Evolutionary conservation across 2,113 vertebrate species (phyloP).

Genomic region (Petroica traversi): DNA sequence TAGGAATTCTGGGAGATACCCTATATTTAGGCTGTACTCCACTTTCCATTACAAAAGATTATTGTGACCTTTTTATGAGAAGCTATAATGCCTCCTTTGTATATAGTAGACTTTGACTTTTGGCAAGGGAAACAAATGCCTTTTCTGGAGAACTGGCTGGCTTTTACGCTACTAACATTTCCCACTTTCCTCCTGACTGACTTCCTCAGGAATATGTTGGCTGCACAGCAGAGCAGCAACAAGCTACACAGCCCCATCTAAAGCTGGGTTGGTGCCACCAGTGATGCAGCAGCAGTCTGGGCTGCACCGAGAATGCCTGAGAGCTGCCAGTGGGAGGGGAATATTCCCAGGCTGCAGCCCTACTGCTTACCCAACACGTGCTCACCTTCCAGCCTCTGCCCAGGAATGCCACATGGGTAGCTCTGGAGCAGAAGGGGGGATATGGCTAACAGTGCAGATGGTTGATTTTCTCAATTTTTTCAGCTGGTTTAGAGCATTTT

Average conservation of each 20-base stretch:
- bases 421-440: neutral
- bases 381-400: neutral
- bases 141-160: constrained; percentile 16
- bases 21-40: constrained; percentile 38
- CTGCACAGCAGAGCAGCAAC: neutral
- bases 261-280: constrained; percentile 32
- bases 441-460: neutral
- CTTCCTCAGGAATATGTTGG: neutral
- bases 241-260: neutral
- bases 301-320: neutral
- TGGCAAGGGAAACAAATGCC: constrained; percentile 27
- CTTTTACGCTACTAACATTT: neutral
- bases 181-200: neutral
- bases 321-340: neutral
- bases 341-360: neutral
- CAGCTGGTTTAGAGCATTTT: neutral
- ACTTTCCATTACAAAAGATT: constrained; percentile 48
- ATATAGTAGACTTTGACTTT: constrained; percentile 24
- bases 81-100: constrained; percentile 59
- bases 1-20: constrained; percentile 18
- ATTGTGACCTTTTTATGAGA: constrained; percentile 51
- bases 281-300: neutral
- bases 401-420: neutral
- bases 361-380: accelerated
- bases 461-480: neutral